Base-by-base conservation (phyloP, 2,888 invertebrate genomes). In the Parapristionchus giblindavisi region DNA sequence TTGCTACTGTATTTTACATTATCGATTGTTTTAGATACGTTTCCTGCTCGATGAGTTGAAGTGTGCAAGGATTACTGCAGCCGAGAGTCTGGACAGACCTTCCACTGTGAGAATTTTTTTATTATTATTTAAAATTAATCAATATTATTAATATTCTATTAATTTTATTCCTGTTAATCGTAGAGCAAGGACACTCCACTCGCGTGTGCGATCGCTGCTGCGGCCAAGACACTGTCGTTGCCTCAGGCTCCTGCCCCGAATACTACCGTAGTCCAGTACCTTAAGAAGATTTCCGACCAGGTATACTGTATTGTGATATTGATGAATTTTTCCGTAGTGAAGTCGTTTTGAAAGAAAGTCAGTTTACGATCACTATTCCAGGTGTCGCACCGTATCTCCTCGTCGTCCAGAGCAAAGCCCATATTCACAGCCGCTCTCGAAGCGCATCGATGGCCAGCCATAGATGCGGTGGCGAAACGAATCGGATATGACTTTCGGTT, bases 41-140 rank as follows among this genome's bases (percentile, higher is more conserved):
- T 71, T 71, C 40, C 56, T 71, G 40, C 58, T 71, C 56, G 71
- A 71, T 29, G 71, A 71, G 51, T 58, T 71, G 17, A 71, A 58
- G 36, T 71, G 71, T 36, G 71, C 71, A 29, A 36, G 71, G n/a
- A 38, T 71, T 29, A 29, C 43, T 24, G 71, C 71, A 17, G 58
- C 58, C 40, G 71, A 71, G 58, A 2, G 40, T 1, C 71, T 71
- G 8, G 56, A 58, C 38, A 71, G 40, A 58, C 71, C 56, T 38
- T 58, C 71, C 2, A 71, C 71, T 29, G 71, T 71, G 29, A 58
- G 70, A 1, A 21, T 48, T 3, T 66, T 27, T n/a, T n/a, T n/a
- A n/a, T n/a, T n/a, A n/a, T n/a, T n/a, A n/a, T n/a, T n/a, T n/a
- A n/a, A n/a, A n/a, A n/a, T n/a, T 54, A 14, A 14, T 54, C 56